Conservation (phyloP, 2,888 invertebrate species). For the Meliscaeva auricollis region DNA sequence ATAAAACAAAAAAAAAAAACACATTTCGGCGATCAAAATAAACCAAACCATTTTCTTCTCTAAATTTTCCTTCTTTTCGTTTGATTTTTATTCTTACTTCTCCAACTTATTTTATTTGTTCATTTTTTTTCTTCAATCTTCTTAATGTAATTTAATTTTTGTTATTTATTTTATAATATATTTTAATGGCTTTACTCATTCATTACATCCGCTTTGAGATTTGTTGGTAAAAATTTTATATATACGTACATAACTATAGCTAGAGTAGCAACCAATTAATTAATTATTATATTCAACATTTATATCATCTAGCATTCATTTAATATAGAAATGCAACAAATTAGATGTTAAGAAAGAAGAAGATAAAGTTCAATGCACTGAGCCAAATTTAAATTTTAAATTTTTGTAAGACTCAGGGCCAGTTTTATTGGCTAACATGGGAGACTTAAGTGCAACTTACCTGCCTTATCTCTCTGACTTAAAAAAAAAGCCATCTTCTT, state of each 20-base stretch:
- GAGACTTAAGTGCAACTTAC: too few species aligned
- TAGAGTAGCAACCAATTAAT: slow-evolving; percentile 21
- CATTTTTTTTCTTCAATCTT: slow-evolving; percentile 31
- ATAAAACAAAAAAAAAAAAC: slow-evolving; percentile 70
- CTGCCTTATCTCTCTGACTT: too few species aligned
- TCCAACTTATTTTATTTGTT: slow-evolving; percentile 25
- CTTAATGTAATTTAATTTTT: slow-evolving; percentile 32
- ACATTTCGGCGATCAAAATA: slow-evolving; percentile 77
- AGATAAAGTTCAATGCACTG: too few species aligned
- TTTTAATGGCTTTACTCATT: slow-evolving; percentile 64
- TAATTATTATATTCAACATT: neutral
- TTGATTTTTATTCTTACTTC: slow-evolving; percentile 31
- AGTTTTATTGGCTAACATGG: too few species aligned
- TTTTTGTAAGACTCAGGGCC: too few species aligned
- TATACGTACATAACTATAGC: neutral
- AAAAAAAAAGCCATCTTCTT: neutral
- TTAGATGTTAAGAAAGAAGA: slow-evolving; percentile 27
- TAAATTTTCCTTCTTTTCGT: slow-evolving; percentile 47
- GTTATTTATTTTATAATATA: slow-evolving; percentile 24
- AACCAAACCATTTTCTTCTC: slow-evolving; percentile 77
- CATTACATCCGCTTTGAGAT: slow-evolving; percentile 60
- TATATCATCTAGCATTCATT: neutral
- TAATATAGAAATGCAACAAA: neutral
- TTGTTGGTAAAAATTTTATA: slow-evolving; percentile 1
- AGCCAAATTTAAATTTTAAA: too few species aligned